A percentile compares a stretch with the other conserved stretches of the same genome.
Conservation (phyloP, 92 coral and sea anemone genomes). For the Meandrina meandrites region DNA sequence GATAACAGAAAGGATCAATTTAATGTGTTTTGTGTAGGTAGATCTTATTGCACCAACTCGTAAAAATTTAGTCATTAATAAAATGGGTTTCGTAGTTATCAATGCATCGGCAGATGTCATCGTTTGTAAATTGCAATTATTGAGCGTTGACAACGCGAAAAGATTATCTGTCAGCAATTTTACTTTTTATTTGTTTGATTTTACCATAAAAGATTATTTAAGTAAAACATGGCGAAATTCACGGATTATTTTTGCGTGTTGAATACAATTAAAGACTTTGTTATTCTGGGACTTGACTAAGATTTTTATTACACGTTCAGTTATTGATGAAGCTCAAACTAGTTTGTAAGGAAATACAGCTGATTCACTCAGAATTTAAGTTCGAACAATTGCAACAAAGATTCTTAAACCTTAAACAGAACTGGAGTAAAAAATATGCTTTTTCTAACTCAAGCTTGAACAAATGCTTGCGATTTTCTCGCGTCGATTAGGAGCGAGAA, state of each 20-base stretch:
- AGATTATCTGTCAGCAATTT: not conserved
- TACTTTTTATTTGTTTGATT: slow-evolving; percentile 15
- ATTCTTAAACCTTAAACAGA: not conserved
- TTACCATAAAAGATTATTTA: not conserved
- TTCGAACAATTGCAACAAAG: not conserved
- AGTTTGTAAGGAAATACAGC: not conserved
- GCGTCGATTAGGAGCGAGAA: not conserved
- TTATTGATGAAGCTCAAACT: not conserved
- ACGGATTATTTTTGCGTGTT: not conserved
- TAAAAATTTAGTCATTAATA: not conserved
- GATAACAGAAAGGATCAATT: not conserved
- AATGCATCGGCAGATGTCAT: not conserved
- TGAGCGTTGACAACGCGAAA: not conserved
- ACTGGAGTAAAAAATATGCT: not conserved
- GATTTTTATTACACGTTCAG: not conserved
- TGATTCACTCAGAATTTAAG: not conserved
- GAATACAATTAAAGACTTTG: not conserved
- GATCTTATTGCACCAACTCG: not conserved
- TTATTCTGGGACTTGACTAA: not conserved
- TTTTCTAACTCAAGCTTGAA: not conserved
- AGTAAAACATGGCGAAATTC: not conserved
- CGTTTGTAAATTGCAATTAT: not conserved
- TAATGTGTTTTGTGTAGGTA: not conserved
- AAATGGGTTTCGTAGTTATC: slow-evolving; percentile 3
- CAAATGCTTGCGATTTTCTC: not conserved